Percentiles rank a stretch among this genome's conserved stretches.
Evolutionary conservation across 2,888 invertebrate genomes (phyloP).

Genomic region (Eupithecia subumbrata): DNA sequence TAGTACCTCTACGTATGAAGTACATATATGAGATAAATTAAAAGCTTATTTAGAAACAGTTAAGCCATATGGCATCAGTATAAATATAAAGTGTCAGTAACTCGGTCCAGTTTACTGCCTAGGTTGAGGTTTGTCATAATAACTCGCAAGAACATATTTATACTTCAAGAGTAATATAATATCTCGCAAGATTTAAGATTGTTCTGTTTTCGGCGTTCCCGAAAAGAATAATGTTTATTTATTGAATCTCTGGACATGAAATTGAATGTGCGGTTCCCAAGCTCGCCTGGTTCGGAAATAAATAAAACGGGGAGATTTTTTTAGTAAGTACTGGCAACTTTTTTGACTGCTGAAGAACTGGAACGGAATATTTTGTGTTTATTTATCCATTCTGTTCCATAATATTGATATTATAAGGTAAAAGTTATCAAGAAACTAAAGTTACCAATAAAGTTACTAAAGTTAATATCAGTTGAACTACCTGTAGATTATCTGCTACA

Average conservation of each 20-base stretch:
- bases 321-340: background rate
- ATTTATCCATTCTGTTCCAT: background rate
- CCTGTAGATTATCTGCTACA: too few relatives aligned
- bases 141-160: background rate
- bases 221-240: slow-evolving; percentile 37
- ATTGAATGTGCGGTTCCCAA: slow-evolving; percentile 24
- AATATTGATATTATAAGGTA: background rate
- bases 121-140: background rate
- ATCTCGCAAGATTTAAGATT: slow-evolving; percentile 3
- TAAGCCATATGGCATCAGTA: background rate
- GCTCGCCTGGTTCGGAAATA: background rate
- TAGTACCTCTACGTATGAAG: background rate
- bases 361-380: background rate
- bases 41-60: background rate
- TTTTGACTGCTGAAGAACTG: background rate
- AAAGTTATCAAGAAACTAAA: too few relatives aligned
- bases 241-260: slow-evolving; percentile 21
- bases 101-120: background rate
- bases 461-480: too few relatives aligned
- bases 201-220: slow-evolving; percentile 39
- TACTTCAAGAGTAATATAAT: background rate
- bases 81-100: background rate
- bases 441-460: too few relatives aligned
- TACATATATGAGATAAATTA: background rate
- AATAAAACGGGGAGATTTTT: background rate